Base-by-base conservation (phyloP, 2,797 vertebrate genomes). In the Graptemys geographica region DNA sequence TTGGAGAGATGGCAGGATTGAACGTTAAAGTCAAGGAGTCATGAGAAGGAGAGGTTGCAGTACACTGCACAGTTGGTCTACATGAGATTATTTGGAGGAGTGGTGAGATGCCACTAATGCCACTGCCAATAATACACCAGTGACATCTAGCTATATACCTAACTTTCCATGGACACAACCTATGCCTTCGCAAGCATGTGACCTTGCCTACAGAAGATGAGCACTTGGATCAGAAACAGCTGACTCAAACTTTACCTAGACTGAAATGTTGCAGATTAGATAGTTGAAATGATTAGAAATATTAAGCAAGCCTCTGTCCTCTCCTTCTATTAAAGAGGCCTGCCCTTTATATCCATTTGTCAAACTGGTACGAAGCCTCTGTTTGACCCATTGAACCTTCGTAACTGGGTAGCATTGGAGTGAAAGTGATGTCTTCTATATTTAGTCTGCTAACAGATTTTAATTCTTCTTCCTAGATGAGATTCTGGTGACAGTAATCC, bases 161-260 rank as follows among this genome's bases (percentile, higher is more conserved):
- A 6, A 4, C 37, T 74, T 74, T 72, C 65, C 65, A 72, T 72
- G 65, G n/a, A 41, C 37, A 41, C 11, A 33, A 10, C n/a, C 65
- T 41, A 5, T 41, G 65, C n/a, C n/a, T 41, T 72, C n/a, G 11
- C 21, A 21, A 72, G n/a, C n/a, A 72, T 41, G n/a, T 21, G 65
- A 72, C 21, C 5, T 72, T 37, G n/a, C 65, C 65, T 72, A 33
- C 59, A 57, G 52, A 69, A 81, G 5, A 8, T 80, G 19, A 44
- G 21, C 31, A 79, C 44, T 95, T 92, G 65, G 82, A 23, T 92
- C 79, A 89, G 83, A 90, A 94, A 87, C 59, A 79, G 76, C 11
- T 80, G 21, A 37, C 21, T 37, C 86, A 49, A 90, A 84, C 53
- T 89, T 25, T 79, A 13, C 28, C 87, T 62, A 62, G 57, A 62